phyloP scores from a whole-genome alignment of 2,113 vertebrate species.

The Myrmecobius fasciatus region DNA sequence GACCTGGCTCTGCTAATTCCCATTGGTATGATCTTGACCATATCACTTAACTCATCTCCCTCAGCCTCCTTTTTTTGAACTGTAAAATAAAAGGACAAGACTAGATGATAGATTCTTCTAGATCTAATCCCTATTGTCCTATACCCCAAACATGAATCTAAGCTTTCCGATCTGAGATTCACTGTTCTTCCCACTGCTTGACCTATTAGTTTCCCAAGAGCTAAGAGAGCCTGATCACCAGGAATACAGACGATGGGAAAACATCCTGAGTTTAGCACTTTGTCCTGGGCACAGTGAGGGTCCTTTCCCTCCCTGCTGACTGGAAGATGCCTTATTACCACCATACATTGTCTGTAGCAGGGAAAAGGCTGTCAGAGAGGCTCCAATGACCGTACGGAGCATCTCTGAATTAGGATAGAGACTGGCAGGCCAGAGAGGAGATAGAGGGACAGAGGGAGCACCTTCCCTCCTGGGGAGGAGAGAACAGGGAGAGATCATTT shows the following conservation, averaged over 20 bases:
- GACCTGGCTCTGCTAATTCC: background rate
- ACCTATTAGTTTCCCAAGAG: background rate
- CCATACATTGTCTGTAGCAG: background rate
- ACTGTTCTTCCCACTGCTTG: background rate
- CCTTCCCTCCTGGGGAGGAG: background rate
- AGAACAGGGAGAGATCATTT: constrained; percentile 16
- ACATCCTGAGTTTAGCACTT: background rate
- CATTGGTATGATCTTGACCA: background rate
- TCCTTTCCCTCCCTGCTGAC: background rate
- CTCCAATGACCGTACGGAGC: background rate
- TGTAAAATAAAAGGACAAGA: background rate
- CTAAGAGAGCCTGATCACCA: background rate
- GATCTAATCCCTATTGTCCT: background rate
- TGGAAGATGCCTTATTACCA: background rate
- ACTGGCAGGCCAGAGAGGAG: background rate
- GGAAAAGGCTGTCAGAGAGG: background rate
- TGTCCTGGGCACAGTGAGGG: background rate
- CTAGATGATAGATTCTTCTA: background rate
- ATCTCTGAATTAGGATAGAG: background rate
- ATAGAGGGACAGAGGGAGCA: background rate
- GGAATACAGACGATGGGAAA: background rate
- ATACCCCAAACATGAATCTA: background rate
- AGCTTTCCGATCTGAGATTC: background rate
- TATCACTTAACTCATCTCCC: background rate
- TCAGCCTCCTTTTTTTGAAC: background rate